Percentiles rank a stretch among this genome's conserved stretches.
phyloP scores from a whole-genome alignment of 2,797 vertebrate genomes.

The Hafferia zeledoni region DNA sequence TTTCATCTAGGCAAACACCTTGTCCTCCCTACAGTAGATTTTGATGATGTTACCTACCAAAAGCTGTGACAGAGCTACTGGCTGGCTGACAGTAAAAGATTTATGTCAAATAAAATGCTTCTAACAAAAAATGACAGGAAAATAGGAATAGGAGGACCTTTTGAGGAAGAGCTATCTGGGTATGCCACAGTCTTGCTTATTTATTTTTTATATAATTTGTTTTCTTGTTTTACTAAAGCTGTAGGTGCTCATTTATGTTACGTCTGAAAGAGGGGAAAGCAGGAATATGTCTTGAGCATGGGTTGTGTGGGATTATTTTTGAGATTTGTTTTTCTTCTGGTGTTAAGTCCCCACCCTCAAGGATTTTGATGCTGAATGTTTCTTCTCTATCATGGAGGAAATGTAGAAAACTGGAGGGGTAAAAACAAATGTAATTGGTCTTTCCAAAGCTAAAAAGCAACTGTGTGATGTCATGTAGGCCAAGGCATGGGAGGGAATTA shows the following conservation, averaged over 20 bases:
- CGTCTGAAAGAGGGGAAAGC: background rate
- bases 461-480: background rate
- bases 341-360: rapidly evolving
- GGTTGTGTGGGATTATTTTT: background rate
- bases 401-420: background rate
- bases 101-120: background rate
- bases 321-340: background rate
- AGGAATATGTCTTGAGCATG: background rate
- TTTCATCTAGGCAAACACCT: background rate
- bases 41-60: background rate
- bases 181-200: background rate
- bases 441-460: background rate
- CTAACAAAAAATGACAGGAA: background rate
- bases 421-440: background rate
- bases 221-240: background rate
- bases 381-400: background rate
- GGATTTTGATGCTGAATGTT: background rate
- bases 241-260: background rate
- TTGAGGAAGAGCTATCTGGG: background rate
- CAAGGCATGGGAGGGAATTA: background rate
- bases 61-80: background rate
- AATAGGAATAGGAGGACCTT: background rate
- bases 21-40: background rate
- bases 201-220: background rate
- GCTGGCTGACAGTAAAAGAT: background rate